A percentile compares a stretch with the other conserved stretches of the same genome.
Evolutionary conservation across 2,888 invertebrate genomes (phyloP).

Genomic region (Eumerus sabulonum): DNA sequence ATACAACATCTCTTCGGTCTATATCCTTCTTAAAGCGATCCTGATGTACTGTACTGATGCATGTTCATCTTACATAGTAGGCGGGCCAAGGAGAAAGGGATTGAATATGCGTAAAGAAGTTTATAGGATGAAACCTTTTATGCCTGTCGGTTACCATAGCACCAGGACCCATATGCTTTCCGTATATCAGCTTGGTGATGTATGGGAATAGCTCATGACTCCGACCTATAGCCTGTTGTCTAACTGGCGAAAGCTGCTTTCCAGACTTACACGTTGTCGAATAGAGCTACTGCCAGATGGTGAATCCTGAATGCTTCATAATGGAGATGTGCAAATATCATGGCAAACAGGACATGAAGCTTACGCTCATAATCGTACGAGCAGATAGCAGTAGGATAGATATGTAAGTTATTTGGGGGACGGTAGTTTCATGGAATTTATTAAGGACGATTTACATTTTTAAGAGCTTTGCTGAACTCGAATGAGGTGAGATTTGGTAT

Average conservation of each 20-base stretch:
- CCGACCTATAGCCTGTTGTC: neutral
- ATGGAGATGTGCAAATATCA: constrained; percentile 57
- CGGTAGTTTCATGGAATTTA: constrained; percentile 43
- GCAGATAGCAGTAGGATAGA: too few relatives aligned
- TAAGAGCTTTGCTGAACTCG: constrained; percentile 6
- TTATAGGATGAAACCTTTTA: constrained; percentile 64
- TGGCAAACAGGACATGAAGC: constrained; percentile 12
- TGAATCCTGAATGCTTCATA: constrained; percentile 56
- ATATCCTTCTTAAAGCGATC: constrained; percentile 48
- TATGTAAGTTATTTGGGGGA: too few relatives aligned
- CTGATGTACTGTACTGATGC: constrained; percentile 30
- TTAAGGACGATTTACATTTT: constrained; percentile 62
- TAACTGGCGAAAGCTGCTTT: constrained; percentile 42
- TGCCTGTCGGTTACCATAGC: constrained; percentile 43
- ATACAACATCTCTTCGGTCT: constrained; percentile 29
- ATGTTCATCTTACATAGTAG: constrained; percentile 37
- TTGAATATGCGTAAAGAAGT: constrained; percentile 60
- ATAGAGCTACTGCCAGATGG: constrained; percentile 39
- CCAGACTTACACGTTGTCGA: constrained; percentile 42
- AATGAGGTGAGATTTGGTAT: constrained; percentile 31
- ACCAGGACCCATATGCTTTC: constrained; percentile 6
- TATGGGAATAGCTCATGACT: neutral
- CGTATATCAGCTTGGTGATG: constrained; percentile 45
- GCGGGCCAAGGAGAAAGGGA: constrained; percentile 3
- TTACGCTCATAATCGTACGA: too few relatives aligned